Conservation (phyloP, 2,113 vertebrate species). For the Theristicus caerulescens region DNA sequence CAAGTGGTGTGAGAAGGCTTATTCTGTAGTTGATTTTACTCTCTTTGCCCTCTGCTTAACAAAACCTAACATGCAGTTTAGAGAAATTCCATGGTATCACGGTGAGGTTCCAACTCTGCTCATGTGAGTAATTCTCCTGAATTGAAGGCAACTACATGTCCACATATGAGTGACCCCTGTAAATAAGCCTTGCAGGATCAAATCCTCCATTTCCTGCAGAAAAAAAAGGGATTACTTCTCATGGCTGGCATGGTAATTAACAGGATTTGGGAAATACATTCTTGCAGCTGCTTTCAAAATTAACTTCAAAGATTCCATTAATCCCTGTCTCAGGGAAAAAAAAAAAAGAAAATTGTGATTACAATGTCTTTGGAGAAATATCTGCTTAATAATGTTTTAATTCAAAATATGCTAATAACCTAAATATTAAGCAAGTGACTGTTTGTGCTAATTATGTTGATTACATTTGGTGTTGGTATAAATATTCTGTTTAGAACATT, state of each 20-base stretch:
- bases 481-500: constrained; percentile 26
- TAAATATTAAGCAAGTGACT: constrained; percentile 38
- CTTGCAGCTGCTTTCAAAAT: constrained; percentile 57
- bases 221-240: constrained; percentile 22
- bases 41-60: not conserved
- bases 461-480: constrained; percentile 44
- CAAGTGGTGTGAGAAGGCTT: not conserved
- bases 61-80: not conserved
- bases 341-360: constrained; percentile 19
- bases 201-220: constrained; percentile 11
- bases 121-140: not conserved
- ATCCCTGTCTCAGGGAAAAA: constrained; percentile 38
- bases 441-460: constrained; percentile 42
- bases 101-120: not conserved
- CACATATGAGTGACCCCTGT: not conserved
- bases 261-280: constrained; percentile 50
- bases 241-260: constrained; percentile 55
- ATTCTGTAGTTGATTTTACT: not conserved
- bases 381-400: constrained; percentile 46
- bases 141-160: not conserved
- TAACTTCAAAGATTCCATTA: constrained; percentile 65
- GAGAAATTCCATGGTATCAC: not conserved
- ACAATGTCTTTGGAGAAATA: constrained; percentile 54
- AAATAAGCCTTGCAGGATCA: constrained; percentile 29
- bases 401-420: constrained; percentile 56